These are phyloP conservation scores for Phaonia tiefii DNA, from an alignment of 2,888 invertebrate genomes.

Conservation along the genomic window DNA sequence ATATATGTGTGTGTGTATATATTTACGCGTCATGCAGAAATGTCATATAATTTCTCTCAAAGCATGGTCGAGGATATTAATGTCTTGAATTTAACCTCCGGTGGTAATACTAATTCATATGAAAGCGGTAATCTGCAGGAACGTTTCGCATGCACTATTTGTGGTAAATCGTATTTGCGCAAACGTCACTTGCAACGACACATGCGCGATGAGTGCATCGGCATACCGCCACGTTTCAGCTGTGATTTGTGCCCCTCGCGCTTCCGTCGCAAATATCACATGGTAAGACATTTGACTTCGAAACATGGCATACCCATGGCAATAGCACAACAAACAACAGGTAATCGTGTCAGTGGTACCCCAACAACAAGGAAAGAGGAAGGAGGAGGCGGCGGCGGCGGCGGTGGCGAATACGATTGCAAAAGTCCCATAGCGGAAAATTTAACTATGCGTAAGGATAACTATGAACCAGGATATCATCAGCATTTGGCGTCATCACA, in stretches of 20 bases:
- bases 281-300: slow-evolving; percentile 81
- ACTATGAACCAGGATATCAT: slow-evolving; percentile 68
- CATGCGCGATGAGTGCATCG: slow-evolving; percentile 82
- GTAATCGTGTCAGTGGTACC: slow-evolving; percentile 65
- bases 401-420: slow-evolving; percentile 68
- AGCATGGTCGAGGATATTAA: slow-evolving; percentile 37
- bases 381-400: slow-evolving; percentile 16
- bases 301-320: slow-evolving; percentile 79
- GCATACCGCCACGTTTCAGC: slow-evolving; percentile 81
- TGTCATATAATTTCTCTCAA: slow-evolving; percentile 38
- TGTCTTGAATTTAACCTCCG: slow-evolving; percentile 23
- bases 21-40: too few relatives aligned
- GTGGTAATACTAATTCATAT: slow-evolving; percentile 53
- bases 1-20: too few relatives aligned
- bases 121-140: slow-evolving; percentile 68
- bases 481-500: slow-evolving; percentile 26
- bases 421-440: slow-evolving; percentile 78
- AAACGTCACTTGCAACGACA: slow-evolving; percentile 84
- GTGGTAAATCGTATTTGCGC: slow-evolving; percentile 83
- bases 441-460: slow-evolving; percentile 77
- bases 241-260: slow-evolving; percentile 81
- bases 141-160: slow-evolving; percentile 82
- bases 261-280: slow-evolving; percentile 82
- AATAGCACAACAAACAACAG: slow-evolving; percentile 74
- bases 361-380: slow-evolving; percentile 45